Evolutionary conservation across 2,888 invertebrate species (phyloP).

Genomic region (Neoitamus cyanurus): DNA sequence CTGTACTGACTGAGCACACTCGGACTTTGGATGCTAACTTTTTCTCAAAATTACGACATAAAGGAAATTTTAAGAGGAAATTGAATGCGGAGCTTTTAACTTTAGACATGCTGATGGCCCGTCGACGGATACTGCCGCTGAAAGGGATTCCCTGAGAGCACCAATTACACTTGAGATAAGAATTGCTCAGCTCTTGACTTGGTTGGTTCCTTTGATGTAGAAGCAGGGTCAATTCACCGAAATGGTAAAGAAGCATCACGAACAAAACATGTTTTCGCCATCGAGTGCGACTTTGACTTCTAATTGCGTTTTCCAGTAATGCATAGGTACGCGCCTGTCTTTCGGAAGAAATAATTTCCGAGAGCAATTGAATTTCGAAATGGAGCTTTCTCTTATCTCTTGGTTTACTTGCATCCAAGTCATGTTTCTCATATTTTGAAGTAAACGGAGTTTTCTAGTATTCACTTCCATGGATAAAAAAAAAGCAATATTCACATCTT

Average conservation of each 20-base stretch:
- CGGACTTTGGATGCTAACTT: not conserved
- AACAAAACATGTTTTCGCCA: not conserved
- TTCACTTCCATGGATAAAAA: too few species aligned
- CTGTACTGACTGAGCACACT: not conserved
- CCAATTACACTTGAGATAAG: not conserved
- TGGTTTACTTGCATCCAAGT: too few species aligned
- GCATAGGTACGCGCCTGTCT: not conserved
- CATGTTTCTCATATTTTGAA: too few species aligned
- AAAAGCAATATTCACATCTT: too few species aligned
- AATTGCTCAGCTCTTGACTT: not conserved
- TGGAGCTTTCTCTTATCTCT: too few species aligned
- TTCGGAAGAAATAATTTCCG: not conserved
- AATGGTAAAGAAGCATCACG: not conserved
- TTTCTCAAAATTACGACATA: not conserved
- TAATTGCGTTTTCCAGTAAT: not conserved
- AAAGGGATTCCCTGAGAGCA: not conserved
- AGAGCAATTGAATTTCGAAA: not conserved
- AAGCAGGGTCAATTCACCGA: not conserved
- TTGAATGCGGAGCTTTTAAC: not conserved
- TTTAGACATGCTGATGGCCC: not conserved
- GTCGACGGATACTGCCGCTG: not conserved
- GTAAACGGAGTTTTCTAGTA: too few species aligned
- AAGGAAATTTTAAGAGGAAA: not conserved
- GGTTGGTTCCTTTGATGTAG: not conserved
- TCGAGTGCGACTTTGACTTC: not conserved